A percentile compares a stretch with the other conserved stretches of the same genome.
phyloP scores from a whole-genome alignment of 2,797 vertebrate species.

The Enteromius radiatus region DNA sequence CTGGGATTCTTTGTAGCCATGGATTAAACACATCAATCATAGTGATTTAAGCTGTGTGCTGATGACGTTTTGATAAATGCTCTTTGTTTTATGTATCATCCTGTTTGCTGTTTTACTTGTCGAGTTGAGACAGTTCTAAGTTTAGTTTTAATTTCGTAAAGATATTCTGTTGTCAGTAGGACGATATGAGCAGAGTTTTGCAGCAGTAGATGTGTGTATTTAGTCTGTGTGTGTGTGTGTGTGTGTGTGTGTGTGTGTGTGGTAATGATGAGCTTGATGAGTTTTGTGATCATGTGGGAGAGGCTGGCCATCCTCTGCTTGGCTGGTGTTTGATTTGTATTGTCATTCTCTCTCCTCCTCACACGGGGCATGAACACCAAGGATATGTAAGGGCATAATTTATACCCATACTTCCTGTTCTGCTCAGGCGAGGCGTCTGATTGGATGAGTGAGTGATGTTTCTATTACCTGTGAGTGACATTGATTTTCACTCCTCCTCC shows the following conservation, averaged over 20 bases:
- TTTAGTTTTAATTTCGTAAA: constrained; percentile 15
- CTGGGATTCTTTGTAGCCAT: constrained; percentile 1
- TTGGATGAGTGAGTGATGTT: constrained; percentile 64
- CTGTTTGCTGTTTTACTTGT: constrained; percentile 1
- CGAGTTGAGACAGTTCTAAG: constrained; percentile 7
- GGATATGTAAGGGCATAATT: constrained; percentile 48
- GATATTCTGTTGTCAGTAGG: constrained; percentile 17
- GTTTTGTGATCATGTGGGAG: constrained; percentile 21
- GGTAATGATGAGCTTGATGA: constrained; percentile 26
- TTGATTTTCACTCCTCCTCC: constrained; percentile 38
- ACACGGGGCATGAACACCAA: constrained; percentile 20
- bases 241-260: constrained; percentile 6
- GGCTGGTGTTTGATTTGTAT: constrained; percentile 37
- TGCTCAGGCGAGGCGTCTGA: constrained; percentile 52
- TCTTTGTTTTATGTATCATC: constrained; percentile 16
- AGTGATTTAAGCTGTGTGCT: constrained; percentile 13
- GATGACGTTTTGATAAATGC: constrained; percentile 38
- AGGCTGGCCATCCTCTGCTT: constrained; percentile 27
- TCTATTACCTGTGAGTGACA: constrained; percentile 61
- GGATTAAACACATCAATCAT: constrained; percentile 44
- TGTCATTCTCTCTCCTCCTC: not conserved
- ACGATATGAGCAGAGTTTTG: not conserved
- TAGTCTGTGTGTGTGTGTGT: not conserved
- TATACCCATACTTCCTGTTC: constrained; percentile 50
- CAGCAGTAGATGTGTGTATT: not conserved